Percentiles rank a stretch among this genome's conserved stretches.
Evolutionary conservation across 2,888 invertebrate genomes (phyloP).

Genomic region (Thelaira solivaga): DNA sequence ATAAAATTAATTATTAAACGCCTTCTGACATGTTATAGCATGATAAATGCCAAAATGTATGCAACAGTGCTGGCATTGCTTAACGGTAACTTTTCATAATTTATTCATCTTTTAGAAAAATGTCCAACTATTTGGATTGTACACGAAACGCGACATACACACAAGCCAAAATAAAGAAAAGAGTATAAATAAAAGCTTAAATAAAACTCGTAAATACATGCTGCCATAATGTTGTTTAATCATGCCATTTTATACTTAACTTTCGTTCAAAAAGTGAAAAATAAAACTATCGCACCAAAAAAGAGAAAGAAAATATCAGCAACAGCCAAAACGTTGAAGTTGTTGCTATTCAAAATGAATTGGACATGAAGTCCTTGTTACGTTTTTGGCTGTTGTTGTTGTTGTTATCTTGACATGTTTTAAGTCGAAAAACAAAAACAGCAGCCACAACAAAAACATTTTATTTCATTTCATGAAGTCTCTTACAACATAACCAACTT

Average conservation of each 20-base stretch:
- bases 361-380: slow-evolving; percentile 50
- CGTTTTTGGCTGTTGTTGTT: not conserved
- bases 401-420: slow-evolving; percentile 57
- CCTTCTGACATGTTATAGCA: slow-evolving; percentile 27
- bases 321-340: slow-evolving; percentile 45
- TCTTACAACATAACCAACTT: slow-evolving; percentile 44
- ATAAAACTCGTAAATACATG: slow-evolving; percentile 28
- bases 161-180: not conserved
- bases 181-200: slow-evolving; percentile 36
- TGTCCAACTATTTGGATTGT: slow-evolving; percentile 44
- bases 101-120: slow-evolving; percentile 43
- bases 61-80: slow-evolving; percentile 23
- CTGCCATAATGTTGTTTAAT: slow-evolving; percentile 46
- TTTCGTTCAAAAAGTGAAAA: not conserved
- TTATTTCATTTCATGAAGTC: slow-evolving; percentile 55
- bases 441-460: slow-evolving; percentile 46
- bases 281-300: not conserved
- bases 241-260: slow-evolving; percentile 48
- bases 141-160: slow-evolving; percentile 15
- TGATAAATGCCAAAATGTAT: slow-evolving; percentile 40
- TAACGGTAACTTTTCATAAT: slow-evolving; percentile 31
- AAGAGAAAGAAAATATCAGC: slow-evolving; percentile 43
- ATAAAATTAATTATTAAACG: slow-evolving; percentile 35
- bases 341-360: slow-evolving; percentile 38
- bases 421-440: slow-evolving; percentile 37